phyloP scores from a whole-genome alignment of 2,888 invertebrate species.

The Drosophila atripex region DNA sequence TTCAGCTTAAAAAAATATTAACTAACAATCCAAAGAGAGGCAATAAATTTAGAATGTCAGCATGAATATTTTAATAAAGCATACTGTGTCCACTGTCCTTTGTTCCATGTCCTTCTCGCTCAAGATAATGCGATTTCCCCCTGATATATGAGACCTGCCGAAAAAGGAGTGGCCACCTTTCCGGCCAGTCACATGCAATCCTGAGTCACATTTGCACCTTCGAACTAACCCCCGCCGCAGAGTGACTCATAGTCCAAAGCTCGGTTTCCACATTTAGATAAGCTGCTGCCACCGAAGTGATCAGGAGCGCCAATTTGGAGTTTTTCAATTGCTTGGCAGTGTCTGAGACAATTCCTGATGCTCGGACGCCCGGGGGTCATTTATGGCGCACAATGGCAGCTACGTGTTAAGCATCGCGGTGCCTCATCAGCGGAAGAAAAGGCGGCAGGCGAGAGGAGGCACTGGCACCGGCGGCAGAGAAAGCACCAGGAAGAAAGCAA shows the following conservation, averaged over 20 bases:
- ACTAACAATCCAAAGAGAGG: neutral
- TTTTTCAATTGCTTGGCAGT: constrained; percentile 59
- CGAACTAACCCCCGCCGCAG: constrained; percentile 36
- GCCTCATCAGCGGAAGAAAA: constrained; percentile 61
- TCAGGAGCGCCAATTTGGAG: constrained; percentile 35
- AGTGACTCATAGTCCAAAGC: constrained; percentile 21
- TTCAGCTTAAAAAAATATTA: neutral
- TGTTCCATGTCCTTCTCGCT: neutral
- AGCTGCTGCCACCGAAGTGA: constrained; percentile 26
- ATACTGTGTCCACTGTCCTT: neutral
- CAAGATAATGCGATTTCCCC: neutral
- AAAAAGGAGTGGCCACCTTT: constrained; percentile 22
- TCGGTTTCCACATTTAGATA: constrained; percentile 20
- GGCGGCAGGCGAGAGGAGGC: no score
- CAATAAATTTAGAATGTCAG: neutral
- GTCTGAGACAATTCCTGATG: constrained; percentile 37
- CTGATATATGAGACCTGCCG: constrained; percentile 4
- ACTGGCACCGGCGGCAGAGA: constrained; percentile 6
- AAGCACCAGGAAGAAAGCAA: constrained; percentile 32
- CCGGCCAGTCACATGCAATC: constrained; percentile 31
- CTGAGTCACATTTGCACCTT: constrained; percentile 42
- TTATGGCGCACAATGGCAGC: constrained; percentile 70
- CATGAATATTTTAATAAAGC: neutral
- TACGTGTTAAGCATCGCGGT: constrained; percentile 74
- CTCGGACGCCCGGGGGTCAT: constrained; percentile 63